Conservation (phyloP, 1,140 invertebrate species). For the Micrasema minimum region DNA sequence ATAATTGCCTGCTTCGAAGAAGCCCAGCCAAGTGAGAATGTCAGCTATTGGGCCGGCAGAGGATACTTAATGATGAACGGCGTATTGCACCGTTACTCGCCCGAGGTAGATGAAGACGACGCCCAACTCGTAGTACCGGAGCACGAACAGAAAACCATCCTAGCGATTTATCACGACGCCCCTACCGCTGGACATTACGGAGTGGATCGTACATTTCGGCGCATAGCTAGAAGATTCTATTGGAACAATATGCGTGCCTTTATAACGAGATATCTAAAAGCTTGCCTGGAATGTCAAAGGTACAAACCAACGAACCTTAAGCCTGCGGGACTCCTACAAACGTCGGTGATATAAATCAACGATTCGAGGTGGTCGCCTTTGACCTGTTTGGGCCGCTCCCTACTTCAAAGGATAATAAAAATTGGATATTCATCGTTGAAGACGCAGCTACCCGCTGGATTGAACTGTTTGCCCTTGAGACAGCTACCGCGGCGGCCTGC, state of each 20-base stretch:
- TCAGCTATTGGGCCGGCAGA: neutral
- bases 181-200: slow-evolving; percentile 10
- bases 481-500: slow-evolving; percentile 56
- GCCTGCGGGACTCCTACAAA: neutral
- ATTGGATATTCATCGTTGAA: slow-evolving; percentile 57
- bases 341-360: neutral
- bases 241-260: slow-evolving; percentile 20
- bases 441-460: slow-evolving; percentile 57
- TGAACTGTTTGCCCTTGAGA: slow-evolving; percentile 55
- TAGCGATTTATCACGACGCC: slow-evolving; percentile 30
- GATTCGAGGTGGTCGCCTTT: neutral
- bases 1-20: neutral
- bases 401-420: neutral
- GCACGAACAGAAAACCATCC: slow-evolving; percentile 34
- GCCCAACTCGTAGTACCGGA: no score
- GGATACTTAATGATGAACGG: neutral
- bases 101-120: slow-evolving; percentile 3
- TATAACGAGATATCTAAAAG: neutral
- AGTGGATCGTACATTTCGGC: neutral
- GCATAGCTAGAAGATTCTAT: neutral
- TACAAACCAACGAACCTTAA: neutral
- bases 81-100: slow-evolving; percentile 8
- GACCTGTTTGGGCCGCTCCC: slow-evolving; percentile 1
- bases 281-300: slow-evolving; percentile 3
- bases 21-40: neutral